Percentiles rank a stretch among this genome's conserved stretches.
Evolutionary conservation across 2,888 invertebrate species (phyloP).

Genomic region (Lamproptera curius): DNA sequence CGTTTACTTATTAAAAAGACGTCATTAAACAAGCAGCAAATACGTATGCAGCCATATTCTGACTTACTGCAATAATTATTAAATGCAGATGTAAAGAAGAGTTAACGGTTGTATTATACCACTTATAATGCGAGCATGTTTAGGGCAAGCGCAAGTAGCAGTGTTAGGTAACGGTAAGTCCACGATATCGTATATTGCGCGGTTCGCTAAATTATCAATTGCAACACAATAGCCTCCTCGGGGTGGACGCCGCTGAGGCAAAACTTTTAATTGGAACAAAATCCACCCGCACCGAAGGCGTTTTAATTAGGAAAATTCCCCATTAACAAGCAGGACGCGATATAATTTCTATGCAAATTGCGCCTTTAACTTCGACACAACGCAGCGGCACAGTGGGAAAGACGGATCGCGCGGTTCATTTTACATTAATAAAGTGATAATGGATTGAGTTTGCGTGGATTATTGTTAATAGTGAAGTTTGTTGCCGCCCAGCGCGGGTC

Average conservation of each 20-base stretch:
- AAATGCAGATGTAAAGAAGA: too few species aligned
- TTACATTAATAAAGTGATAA: constrained; percentile 44
- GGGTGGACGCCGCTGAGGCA: constrained; percentile 37
- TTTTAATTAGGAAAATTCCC: constrained; percentile 76
- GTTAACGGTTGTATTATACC: too few species aligned
- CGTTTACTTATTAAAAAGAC: too few species aligned
- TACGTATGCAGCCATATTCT: too few species aligned
- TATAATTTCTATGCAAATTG: constrained; percentile 77
- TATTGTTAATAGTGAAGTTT: constrained; percentile 31
- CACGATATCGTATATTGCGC: constrained; percentile 8
- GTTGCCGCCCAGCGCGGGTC: constrained; percentile 23
- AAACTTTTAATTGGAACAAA: constrained; percentile 76
- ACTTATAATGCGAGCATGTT: too few species aligned
- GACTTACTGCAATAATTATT: too few species aligned
- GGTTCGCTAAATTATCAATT: constrained; percentile 44
- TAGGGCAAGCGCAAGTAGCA: constrained; percentile 10
- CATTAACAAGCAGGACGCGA: constrained; percentile 69
- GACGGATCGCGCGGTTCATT: constrained; percentile 39
- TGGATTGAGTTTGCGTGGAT: constrained; percentile 23
- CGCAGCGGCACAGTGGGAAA: constrained; percentile 36
- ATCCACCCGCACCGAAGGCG: constrained; percentile 68
- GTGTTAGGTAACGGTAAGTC: constrained; percentile 11
- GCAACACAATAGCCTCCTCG: constrained; percentile 41
- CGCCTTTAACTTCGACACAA: constrained; percentile 72
- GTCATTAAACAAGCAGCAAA: too few species aligned